Percentiles rank a stretch among this genome's conserved stretches.
Conservation (phyloP, 2,113 vertebrate species). For the Petromus typicus region DNA sequence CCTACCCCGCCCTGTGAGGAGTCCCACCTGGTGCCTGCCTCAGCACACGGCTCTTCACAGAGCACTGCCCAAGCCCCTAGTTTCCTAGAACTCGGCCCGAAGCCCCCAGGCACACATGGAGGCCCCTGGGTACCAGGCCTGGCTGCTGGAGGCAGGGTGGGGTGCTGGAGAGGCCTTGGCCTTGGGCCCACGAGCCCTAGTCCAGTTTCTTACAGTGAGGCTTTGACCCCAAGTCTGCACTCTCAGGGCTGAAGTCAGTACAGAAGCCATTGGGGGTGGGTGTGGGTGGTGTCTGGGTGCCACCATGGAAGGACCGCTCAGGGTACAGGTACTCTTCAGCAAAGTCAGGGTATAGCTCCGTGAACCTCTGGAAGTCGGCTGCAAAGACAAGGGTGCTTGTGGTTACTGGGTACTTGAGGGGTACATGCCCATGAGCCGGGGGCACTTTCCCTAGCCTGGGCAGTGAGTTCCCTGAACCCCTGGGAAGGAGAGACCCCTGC, state of each 20-base stretch:
- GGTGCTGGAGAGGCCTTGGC: conserved; percentile 68
- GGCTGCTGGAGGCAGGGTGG: conserved; percentile 41
- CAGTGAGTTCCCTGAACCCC: fast-evolving
- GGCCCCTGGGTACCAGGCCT: conserved; percentile 41
- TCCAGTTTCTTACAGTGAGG: conserved; percentile 90
- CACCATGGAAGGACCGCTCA: conserved; percentile 86
- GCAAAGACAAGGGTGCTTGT: conserved; percentile 64
- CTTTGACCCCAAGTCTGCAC: conserved; percentile 75
- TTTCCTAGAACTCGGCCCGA: conserved; percentile 66
- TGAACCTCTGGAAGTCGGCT: conserved; percentile 94
- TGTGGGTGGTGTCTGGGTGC: conserved; percentile 80
- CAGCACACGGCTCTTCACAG: conserved; percentile 57
- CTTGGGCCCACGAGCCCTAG: conserved; percentile 83
- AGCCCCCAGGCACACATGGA: not conserved
- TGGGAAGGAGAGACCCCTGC: not conserved
- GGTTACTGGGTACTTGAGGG: fast-evolving
- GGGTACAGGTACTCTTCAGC: conserved; percentile 92
- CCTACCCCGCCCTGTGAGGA: not conserved
- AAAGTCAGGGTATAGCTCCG: conserved; percentile 90
- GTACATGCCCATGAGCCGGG: fast-evolving
- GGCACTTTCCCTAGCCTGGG: not conserved
- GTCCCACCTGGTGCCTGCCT: not conserved
- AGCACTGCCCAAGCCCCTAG: not conserved
- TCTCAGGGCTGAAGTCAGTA: conserved; percentile 94
- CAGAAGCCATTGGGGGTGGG: conserved; percentile 94